Conservation (phyloP, 2,888 invertebrate species). For the Trachelus stipa region DNA sequence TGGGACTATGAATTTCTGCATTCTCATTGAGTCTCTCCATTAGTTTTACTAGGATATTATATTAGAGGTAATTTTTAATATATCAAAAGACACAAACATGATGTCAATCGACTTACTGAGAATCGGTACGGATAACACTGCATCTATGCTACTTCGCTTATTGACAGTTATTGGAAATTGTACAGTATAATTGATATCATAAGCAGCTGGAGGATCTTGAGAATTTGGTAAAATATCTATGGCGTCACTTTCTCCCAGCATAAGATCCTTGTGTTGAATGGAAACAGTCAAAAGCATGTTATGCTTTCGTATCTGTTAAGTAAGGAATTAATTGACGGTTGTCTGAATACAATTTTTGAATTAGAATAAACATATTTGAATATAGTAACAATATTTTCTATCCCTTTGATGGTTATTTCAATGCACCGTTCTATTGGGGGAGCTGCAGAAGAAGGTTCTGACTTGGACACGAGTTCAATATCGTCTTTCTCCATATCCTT, state of each 20-base stretch:
- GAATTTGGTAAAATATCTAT: constrained; percentile 35
- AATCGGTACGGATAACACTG: constrained; percentile 45
- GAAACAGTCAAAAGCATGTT: constrained; percentile 29
- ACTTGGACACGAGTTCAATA: not conserved
- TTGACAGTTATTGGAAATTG: constrained; percentile 27
- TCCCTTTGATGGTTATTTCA: constrained; percentile 37
- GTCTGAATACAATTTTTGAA: constrained; percentile 1
- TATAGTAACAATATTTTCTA: constrained; percentile 51
- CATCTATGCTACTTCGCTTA: constrained; percentile 28
- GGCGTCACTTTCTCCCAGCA: constrained; percentile 43
- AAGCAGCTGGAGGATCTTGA: constrained; percentile 24
- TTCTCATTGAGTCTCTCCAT: not conserved
- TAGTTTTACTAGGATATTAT: not conserved
- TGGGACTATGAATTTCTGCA: not conserved
- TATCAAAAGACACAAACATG: not conserved
- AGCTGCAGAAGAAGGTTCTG: not conserved
- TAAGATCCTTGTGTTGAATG: constrained; percentile 39
- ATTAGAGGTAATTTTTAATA: constrained; percentile 7
- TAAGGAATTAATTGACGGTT: not conserved
- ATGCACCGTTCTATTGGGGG: constrained; percentile 26
- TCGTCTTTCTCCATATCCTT: not conserved
- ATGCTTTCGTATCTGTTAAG: constrained; percentile 26
- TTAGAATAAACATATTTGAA: not conserved
- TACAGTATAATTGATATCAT: constrained; percentile 36
- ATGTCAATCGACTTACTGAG: constrained; percentile 38